Evolutionary conservation across 2,888 invertebrate species (phyloP), one percentile per base, ranked within the genome.

Genomic region (Clanis bilineata): DNA sequence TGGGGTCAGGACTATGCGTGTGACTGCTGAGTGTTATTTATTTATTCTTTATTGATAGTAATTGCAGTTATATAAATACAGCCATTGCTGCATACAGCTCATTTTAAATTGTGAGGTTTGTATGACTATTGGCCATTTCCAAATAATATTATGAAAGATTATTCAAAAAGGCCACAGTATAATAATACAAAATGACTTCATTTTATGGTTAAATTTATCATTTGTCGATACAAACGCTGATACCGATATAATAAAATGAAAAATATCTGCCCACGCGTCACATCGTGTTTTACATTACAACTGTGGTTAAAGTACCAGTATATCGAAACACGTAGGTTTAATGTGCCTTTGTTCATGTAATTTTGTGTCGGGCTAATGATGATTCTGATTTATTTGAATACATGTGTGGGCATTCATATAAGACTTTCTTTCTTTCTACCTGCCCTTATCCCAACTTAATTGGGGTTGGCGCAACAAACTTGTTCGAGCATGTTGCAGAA

Each of bases 301-400:
- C 28, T 51, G 47, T 25, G 2, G 3, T 47, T 32, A 51, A 10
- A 32, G 47, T 28, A 47, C 6, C 1, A 18, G 18, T 51, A 32
- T 12, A 32, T 9, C 3, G 18, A 41, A 41, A 51, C 32, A 51
- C 18, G 51, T 51, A 51, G 51, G 51, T 10, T 51, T 51, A 51
- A 51, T 51, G 51, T 18, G 28, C 32, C 32, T 51, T 51, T 51
- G 51, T 51, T 51, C 10, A 18, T 32, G 25, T 28, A 51, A 15
- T 15, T 51, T 32, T 28, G 28, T 28, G 47, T 28, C 15, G 32
- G 32, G 3, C 10, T 51, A 51, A 32, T 51, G 23, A 47, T 28
- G 7, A 47, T 7, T 47, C 7, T 7, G 47, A 25, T 2, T 10
- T 2, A 9, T 25, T 28, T 15, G 25, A 28, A 1, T 7, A 3